Conservation (phyloP, 2,888 invertebrate genomes). For the Tridacna gigas region DNA sequence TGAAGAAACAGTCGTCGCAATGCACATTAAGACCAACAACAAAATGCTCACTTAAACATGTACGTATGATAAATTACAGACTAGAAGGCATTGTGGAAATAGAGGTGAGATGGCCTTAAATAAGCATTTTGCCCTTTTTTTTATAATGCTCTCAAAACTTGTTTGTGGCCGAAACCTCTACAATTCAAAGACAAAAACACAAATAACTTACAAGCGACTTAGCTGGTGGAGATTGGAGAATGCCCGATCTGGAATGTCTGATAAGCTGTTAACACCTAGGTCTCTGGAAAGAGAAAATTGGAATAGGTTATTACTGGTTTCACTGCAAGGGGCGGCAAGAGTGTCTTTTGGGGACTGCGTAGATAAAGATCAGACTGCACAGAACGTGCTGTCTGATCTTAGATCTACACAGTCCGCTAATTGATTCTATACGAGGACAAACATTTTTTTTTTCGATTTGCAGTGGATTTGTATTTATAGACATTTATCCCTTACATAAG, state of each 20-base stretch:
- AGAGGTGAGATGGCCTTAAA: too few species aligned
- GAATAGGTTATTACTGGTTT: neutral
- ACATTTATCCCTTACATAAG: too few species aligned
- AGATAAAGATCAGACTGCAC: neutral
- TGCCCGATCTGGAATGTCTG: slow-evolving; percentile 61
- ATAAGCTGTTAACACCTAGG: slow-evolving; percentile 69
- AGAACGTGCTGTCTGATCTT: neutral
- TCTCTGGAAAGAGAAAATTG: slow-evolving; percentile 62
- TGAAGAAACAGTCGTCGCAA: too few species aligned
- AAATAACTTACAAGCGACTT: slow-evolving; percentile 57
- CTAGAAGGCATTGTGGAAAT: too few species aligned
- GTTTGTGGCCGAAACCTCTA: too few species aligned
- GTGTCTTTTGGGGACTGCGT: neutral
- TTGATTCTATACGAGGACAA: neutral
- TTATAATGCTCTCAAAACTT: neutral
- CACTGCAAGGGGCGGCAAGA: neutral
- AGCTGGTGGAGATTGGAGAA: slow-evolving; percentile 52
- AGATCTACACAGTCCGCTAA: neutral
- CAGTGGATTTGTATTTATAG: too few species aligned
- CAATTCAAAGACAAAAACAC: neutral
- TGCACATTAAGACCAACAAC: too few species aligned
- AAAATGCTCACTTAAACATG: too few species aligned
- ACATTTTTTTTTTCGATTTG: too few species aligned
- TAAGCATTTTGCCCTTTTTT: neutral
- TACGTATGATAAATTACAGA: too few species aligned